Evolutionary conservation across 2,888 invertebrate species (phyloP), one percentile per base, ranked within the genome.

Genomic region (Panorpa germanica): DNA sequence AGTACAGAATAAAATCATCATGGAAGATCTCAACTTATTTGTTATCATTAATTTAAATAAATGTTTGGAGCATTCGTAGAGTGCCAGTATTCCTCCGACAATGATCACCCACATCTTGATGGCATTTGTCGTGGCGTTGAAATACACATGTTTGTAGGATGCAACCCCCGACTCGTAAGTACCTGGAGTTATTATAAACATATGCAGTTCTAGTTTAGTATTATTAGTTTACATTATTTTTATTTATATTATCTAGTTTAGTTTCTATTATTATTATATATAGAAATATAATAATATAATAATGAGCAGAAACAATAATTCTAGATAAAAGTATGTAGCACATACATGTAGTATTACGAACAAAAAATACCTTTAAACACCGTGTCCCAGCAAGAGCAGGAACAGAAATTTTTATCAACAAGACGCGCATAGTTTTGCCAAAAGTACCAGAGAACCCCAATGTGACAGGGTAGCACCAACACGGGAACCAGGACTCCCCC

Each of bases 341-440:
- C 13, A 25, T 25, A 25, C 12, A 14, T 8, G 9, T 14, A 2
- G 4, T 9, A 18, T 20, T 22, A 15, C 7, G n/a, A 27, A 15
- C 10, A 9, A n/a, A 4, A 23, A 29, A 41, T 49, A 68, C 70
- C 75, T 62, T 75, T 74, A 44, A 75, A 75, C 5, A 76, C 66
- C 1, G 75, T 76, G 44, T 77, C 77, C 71, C 76, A 77, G 46
- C 76, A 77, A 8, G 70, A 69, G 49, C 75, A 75, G 10, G 67
- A 63, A 44, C 76, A 76, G 39, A 62, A 65, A 33, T 59, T 57
- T 39, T 57, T 61, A 45, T 74, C 70, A 26, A 76, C 69, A 36
- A 59, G 60, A 13, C 67, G 61, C 22, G 71, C 63, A 49, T 67
- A 70, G 41, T 70, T 65, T 42, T 65, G 62, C 75, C 75, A 76